phyloP scores from a whole-genome alignment of 1,140 invertebrate species.

The Trachymyrmex septentrionalis region DNA sequence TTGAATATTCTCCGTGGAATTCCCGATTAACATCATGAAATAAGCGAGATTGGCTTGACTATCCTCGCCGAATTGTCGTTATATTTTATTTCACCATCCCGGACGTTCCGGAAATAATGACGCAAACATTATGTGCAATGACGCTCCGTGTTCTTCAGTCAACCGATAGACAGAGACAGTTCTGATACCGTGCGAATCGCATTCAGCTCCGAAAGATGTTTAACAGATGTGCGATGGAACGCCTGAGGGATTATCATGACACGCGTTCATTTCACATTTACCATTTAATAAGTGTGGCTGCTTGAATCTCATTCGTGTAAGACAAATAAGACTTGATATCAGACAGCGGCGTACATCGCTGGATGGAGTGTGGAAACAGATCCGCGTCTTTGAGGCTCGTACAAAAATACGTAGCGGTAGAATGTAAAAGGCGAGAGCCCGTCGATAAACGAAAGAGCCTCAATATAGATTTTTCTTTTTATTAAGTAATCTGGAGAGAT shows the following conservation, averaged over 20 bases:
- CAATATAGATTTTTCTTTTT: background rate
- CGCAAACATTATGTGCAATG: background rate
- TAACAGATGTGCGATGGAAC: slow-evolving; percentile 25
- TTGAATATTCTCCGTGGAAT: slow-evolving; percentile 18
- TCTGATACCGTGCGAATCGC: background rate
- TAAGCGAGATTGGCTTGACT: background rate
- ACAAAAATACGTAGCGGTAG: background rate
- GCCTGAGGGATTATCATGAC: background rate
- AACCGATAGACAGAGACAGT: background rate
- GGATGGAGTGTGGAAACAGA: background rate
- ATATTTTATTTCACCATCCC: background rate
- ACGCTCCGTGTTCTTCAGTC: background rate
- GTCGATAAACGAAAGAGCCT: background rate
- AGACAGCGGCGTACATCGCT: background rate
- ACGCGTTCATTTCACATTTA: slow-evolving; percentile 10
- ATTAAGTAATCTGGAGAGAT: background rate
- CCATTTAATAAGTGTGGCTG: background rate
- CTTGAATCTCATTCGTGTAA: slow-evolving; percentile 25
- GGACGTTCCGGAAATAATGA: slow-evolving; percentile 7
- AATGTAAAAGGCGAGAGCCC: background rate
- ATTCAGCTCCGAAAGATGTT: slow-evolving; percentile 20
- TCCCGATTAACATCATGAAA: background rate
- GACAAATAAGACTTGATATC: slow-evolving; percentile 10
- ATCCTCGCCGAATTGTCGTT: slow-evolving; percentile 25
- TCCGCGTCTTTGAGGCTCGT: background rate